A percentile compares a stretch with the other conserved stretches of the same genome.
These are phyloP conservation scores for Apostichopus japonicus DNA, from an alignment of 35 echinoderm and acorn worm species.

Conservation along the genomic window DNA sequence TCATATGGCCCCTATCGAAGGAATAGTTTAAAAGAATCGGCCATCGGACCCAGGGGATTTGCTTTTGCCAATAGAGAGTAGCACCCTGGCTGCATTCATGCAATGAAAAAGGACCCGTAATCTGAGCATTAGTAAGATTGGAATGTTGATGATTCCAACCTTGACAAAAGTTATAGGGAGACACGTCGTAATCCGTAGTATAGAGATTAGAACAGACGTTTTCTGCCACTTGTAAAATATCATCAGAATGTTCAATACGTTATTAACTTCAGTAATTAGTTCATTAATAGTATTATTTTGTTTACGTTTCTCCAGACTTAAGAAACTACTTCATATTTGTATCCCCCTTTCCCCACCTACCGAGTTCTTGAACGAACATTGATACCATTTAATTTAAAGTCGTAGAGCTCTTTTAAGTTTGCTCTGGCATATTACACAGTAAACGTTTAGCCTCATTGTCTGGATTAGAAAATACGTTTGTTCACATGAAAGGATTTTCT, in stretches of 20 bases:
- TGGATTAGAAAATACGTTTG: too few species aligned
- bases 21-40: neutral
- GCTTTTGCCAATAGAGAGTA: neutral
- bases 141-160: neutral
- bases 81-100: neutral
- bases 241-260: too few species aligned
- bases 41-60: conserved; percentile 18
- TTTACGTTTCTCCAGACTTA: too few species aligned
- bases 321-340: too few species aligned
- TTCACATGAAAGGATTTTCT: neutral
- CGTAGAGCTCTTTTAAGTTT: too few species aligned
- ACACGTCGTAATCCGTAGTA: neutral
- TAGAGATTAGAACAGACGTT: neutral
- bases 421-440: too few species aligned
- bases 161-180: neutral
- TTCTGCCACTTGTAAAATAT: neutral
- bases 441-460: too few species aligned
- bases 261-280: too few species aligned
- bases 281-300: too few species aligned
- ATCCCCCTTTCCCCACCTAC: too few species aligned
- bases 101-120: neutral
- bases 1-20: neutral
- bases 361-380: too few species aligned
- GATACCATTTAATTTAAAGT: too few species aligned
- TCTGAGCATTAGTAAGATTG: neutral